phyloP scores from a whole-genome alignment of 2,888 invertebrate genomes.

The Aquatica leii region DNA sequence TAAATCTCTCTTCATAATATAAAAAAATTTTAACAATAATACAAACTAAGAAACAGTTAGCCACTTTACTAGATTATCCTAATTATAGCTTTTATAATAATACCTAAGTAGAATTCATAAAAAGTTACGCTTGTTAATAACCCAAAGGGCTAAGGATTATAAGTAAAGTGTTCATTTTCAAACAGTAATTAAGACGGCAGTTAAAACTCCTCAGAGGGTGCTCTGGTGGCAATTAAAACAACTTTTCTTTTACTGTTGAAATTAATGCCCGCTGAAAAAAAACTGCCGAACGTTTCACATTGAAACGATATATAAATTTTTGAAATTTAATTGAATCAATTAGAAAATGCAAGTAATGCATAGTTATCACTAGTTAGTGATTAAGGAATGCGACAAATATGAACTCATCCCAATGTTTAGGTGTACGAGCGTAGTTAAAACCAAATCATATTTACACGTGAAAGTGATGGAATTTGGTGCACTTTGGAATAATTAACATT shows the following conservation, averaged over 20 bases:
- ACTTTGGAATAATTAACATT: slow-evolving; percentile 60
- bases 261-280: too few species aligned
- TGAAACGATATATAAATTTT: too few species aligned
- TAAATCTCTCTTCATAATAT: too few species aligned
- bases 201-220: slow-evolving; percentile 50
- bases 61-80: slow-evolving; percentile 9
- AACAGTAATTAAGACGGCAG: slow-evolving; percentile 52
- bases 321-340: not conserved
- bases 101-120: slow-evolving; percentile 30
- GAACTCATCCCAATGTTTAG: slow-evolving; percentile 54
- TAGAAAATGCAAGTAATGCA: slow-evolving; percentile 6
- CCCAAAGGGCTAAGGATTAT: slow-evolving; percentile 37
- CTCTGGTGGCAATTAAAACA: slow-evolving; percentile 45
- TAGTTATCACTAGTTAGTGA: slow-evolving; percentile 54
- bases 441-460: slow-evolving; percentile 52
- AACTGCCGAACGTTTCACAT: too few species aligned
- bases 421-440: slow-evolving; percentile 47
- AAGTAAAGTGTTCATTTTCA: slow-evolving; percentile 52
- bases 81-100: slow-evolving; percentile 24
- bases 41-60: not conserved
- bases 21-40: not conserved
- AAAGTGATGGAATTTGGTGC: slow-evolving; percentile 56
- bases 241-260: slow-evolving; percentile 33
- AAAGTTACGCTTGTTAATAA: slow-evolving; percentile 37
- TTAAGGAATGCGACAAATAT: slow-evolving; percentile 56